Evolutionary conservation across 2,113 vertebrate species (phyloP).

Genomic region (Pachyramphus minor): DNA sequence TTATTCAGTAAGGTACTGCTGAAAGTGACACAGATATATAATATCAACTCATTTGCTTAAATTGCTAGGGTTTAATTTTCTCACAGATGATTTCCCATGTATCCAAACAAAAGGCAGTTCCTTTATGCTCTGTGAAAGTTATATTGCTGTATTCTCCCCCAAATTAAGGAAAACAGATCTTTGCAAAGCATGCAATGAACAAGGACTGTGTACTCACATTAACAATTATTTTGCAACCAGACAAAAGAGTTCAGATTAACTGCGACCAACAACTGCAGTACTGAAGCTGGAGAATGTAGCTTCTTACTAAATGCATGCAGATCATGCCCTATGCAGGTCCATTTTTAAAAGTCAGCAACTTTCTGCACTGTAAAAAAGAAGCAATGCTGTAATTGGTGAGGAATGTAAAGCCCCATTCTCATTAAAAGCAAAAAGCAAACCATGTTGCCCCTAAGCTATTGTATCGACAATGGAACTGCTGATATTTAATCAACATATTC

Average conservation of each 20-base stretch:
- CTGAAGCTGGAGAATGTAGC: neutral
- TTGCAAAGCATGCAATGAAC: neutral
- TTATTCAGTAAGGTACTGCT: neutral
- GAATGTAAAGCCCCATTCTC: neutral
- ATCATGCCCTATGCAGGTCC: neutral
- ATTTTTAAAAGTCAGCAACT: neutral
- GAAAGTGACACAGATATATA: neutral
- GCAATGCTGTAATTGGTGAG: neutral
- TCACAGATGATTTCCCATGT: neutral
- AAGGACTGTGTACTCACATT: neutral
- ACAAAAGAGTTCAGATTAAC: neutral
- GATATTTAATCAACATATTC: neutral
- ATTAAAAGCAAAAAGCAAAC: neutral
- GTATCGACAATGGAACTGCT: neutral
- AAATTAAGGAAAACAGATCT: neutral
- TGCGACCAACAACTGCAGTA: neutral
- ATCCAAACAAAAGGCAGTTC: neutral
- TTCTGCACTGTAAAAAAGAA: neutral
- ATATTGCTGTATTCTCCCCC: neutral
- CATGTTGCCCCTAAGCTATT: neutral
- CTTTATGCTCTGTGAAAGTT: neutral
- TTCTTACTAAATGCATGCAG: neutral
- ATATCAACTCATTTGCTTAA: neutral
- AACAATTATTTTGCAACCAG: neutral
- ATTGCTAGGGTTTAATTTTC: neutral